Conservation (phyloP, 2,888 invertebrate genomes). For the Flexamia atlantica region DNA sequence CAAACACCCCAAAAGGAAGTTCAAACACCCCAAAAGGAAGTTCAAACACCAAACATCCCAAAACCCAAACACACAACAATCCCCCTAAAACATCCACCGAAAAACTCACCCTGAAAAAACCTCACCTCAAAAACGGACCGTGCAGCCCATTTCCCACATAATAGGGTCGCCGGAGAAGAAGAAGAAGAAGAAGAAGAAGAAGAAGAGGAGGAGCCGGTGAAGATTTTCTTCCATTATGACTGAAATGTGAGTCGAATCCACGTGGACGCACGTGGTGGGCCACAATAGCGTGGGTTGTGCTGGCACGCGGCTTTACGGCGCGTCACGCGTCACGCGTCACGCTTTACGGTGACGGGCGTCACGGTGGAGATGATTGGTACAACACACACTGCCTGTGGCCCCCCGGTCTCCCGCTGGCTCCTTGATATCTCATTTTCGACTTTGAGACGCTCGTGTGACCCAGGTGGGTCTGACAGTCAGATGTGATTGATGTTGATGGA, state of each 20-base stretch:
- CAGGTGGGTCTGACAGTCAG: too few relatives aligned
- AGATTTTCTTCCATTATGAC: conserved; percentile 43
- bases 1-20: too few relatives aligned
- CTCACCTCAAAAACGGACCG: too few relatives aligned
- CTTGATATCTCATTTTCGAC: conserved; percentile 16
- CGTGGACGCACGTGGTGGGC: conserved; percentile 25
- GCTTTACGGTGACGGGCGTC: too few relatives aligned
- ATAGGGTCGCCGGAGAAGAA: background rate
- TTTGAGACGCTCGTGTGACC: background rate
- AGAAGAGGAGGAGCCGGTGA: conserved; percentile 2
- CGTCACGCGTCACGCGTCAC: background rate
- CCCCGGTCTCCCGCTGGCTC: background rate
- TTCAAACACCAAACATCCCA: too few relatives aligned
- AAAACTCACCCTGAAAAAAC: too few relatives aligned
- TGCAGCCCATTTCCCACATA: background rate
- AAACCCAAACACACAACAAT: too few relatives aligned
- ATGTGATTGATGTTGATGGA: too few relatives aligned
- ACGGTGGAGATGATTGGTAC: too few relatives aligned
- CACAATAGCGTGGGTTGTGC: conserved; percentile 11
- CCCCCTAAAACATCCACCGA: too few relatives aligned
- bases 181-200: background rate
- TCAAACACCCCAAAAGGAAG: too few relatives aligned
- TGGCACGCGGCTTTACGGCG: conserved; percentile 24
- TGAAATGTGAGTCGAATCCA: conserved; percentile 30
- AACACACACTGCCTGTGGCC: too few relatives aligned